Evolutionary conservation across 2,797 vertebrate species (phyloP).

Genomic region (Microtus californicus): DNA sequence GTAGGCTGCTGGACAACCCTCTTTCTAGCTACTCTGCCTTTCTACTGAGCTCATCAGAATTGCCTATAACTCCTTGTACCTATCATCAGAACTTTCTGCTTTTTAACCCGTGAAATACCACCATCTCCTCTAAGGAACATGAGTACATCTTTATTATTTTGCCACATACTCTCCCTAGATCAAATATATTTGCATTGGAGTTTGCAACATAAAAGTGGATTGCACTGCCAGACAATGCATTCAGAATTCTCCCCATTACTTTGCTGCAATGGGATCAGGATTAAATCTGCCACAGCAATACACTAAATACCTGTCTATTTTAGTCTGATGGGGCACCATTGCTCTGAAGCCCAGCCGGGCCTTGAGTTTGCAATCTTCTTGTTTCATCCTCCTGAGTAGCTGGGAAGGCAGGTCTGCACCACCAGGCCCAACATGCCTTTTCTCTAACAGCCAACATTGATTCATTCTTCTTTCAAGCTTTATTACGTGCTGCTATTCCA

Average conservation of each 20-base stretch:
- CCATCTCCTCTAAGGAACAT: background rate
- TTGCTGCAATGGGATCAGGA: background rate
- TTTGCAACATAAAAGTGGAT: background rate
- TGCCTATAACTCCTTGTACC: too few species aligned
- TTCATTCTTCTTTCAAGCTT: background rate
- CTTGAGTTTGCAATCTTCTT: background rate
- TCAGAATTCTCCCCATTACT: background rate
- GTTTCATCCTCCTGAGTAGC: background rate
- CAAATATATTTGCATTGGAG: background rate
- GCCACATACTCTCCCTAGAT: background rate
- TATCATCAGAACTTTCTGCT: background rate
- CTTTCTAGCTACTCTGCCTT: background rate
- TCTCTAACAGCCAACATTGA: background rate
- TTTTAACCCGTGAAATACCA: background rate
- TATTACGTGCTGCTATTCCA: too few species aligned
- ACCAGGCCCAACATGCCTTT: background rate
- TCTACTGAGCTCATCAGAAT: accelerated
- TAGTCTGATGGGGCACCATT: background rate
- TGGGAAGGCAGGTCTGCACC: background rate
- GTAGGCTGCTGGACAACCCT: accelerated
- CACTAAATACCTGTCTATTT: background rate
- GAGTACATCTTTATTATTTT: background rate
- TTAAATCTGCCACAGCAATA: background rate
- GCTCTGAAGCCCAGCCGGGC: background rate
- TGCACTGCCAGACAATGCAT: background rate